Evolutionary conservation across 2,888 invertebrate genomes (phyloP).

Genomic region (Cabera pusaria): DNA sequence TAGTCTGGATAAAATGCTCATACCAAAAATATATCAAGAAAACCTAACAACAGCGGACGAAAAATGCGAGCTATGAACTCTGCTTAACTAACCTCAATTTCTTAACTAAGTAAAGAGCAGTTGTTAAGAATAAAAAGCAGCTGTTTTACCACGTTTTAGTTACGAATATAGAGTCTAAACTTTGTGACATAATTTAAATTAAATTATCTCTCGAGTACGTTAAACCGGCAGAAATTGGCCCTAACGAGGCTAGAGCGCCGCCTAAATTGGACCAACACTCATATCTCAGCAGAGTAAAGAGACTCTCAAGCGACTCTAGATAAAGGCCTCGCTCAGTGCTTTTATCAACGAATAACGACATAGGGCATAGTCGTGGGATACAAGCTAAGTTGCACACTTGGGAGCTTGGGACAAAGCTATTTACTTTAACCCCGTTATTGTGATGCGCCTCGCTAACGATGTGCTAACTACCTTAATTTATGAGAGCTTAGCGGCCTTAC

Average conservation of each 20-base stretch:
- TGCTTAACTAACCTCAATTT: too few species aligned
- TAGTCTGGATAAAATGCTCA: too few species aligned
- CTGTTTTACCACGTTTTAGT: too few species aligned
- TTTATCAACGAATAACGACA: conserved; percentile 13
- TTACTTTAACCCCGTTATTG: conserved; percentile 15
- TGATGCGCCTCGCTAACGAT: conserved; percentile 17
- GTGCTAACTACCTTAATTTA: conserved; percentile 11
- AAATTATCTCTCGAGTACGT: background rate
- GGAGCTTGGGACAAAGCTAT: conserved; percentile 5
- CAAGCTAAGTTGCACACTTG: conserved; percentile 8
- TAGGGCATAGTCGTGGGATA: conserved; percentile 11
- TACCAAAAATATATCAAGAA: too few species aligned
- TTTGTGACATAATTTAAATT: too few species aligned
- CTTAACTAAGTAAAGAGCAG: background rate
- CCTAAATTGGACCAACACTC: conserved; percentile 4
- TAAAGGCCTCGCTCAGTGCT: conserved; percentile 6
- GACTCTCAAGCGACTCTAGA: conserved; percentile 4
- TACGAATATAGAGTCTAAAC: too few species aligned
- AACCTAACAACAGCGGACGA: too few species aligned
- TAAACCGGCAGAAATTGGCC: conserved; percentile 8
- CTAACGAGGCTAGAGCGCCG: background rate
- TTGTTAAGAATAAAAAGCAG: too few species aligned
- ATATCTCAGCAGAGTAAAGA: conserved; percentile 1
- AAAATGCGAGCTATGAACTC: too few species aligned
- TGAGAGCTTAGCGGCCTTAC: background rate